phyloP scores from a whole-genome alignment of 2,113 vertebrate genomes.

The Engraulis encrasicolus region DNA sequence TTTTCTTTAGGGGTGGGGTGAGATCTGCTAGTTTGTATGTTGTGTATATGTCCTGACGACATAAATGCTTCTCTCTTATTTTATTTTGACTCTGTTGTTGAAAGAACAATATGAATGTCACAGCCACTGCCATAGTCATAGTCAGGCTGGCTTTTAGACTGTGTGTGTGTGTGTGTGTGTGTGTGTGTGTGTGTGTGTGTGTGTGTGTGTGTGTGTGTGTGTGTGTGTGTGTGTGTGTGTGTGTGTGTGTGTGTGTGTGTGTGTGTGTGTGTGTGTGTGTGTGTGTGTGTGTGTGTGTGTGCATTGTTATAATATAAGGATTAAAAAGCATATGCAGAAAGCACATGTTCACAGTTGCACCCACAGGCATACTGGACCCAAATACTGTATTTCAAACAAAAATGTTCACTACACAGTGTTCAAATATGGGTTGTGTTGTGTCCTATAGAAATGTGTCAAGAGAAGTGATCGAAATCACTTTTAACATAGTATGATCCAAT shows the following conservation, averaged over 20 bases:
- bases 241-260: slow-evolving; percentile 21
- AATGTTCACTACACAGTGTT: neutral
- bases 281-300: slow-evolving; percentile 5
- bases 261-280: neutral
- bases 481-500: no score
- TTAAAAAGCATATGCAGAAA: no score
- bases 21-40: neutral
- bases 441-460: no score
- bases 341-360: no score
- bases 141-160: neutral
- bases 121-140: neutral
- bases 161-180: no score
- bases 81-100: neutral
- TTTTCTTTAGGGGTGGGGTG: slow-evolving; percentile 6
- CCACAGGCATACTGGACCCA: no score
- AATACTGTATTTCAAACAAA: no score
- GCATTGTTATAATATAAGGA: no score
- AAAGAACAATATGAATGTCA: neutral
- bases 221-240: neutral
- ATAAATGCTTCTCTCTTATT: neutral
- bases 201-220: slow-evolving; percentile 4
- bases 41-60: neutral
- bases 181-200: no score
- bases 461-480: no score
- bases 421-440: no score